Evolutionary conservation across 1,140 invertebrate genomes (phyloP), one percentile per base, ranked within the genome.

Genomic region (Trypoxylus dichotomus): DNA sequence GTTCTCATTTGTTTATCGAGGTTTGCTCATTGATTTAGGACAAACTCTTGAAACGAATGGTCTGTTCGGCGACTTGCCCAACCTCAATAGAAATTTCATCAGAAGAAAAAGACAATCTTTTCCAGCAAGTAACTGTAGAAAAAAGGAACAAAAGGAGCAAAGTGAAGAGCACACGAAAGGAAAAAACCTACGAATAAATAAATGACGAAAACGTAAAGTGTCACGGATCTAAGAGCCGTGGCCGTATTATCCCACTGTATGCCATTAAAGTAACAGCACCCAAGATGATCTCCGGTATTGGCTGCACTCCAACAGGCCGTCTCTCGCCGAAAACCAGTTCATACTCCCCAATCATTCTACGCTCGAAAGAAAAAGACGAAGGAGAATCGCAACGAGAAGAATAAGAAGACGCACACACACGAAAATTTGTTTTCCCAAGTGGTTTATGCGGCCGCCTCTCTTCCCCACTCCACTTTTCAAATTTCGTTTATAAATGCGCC

Each of bases 171-270:
- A 54, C 47, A 54, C 0, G 47, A 68, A 68, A 60, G 58, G 10
- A 8, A 60, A 60, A 60, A 29, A 29, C 27, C 60, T 68, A 15
- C 24, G 60, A 68, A 68, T 68, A 68, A 68, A 68, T 68, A 68
- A 68, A 68, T 68, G 60, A 68, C 60, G 60, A 68, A 68, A 68
- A 68, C 60, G 60, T 68, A 68, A 68, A 68, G 60, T 68, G 60
- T 68, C 60, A 68, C 60, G 21, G 60, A 27, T 68, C 60, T 68
- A 68, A 68, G 60, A 68, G 60, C 60, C 24, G 60, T 68, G 60
- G 24, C 60, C 60, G 60, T 29, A 68, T 68, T 68, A 68, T 68
- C 24, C 60, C 60, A 68, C 60, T 68, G 60, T 68, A 68, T 68
- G 60, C 60, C 60, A 68, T 68, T 68, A 68, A 68, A 68, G 60